Evolutionary conservation across 2,797 vertebrate genomes (phyloP).

Genomic region (Catamblyrhynchus diadema): DNA sequence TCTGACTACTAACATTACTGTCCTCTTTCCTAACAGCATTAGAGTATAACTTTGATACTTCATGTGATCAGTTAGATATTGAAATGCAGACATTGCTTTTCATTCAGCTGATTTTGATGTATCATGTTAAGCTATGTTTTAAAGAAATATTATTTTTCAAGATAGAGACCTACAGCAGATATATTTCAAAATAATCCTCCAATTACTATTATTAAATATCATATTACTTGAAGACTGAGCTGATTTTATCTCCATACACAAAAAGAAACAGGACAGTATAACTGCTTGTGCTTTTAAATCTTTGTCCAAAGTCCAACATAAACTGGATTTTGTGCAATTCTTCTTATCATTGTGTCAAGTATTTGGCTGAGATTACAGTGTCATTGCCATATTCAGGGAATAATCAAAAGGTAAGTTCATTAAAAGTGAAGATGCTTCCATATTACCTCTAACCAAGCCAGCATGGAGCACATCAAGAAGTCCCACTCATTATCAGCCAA

Average conservation of each 20-base stretch:
- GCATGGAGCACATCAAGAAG: slow-evolving; percentile 93
- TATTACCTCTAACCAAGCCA: slow-evolving; percentile 93
- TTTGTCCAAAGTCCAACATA: background rate
- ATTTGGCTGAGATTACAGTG: background rate
- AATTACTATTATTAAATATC: background rate
- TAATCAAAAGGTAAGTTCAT: background rate
- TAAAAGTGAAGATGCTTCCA: background rate
- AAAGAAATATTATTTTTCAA: background rate
- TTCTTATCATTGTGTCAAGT: background rate
- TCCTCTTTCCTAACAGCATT: background rate
- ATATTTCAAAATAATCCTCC: background rate
- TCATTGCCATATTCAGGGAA: background rate
- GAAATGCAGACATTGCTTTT: background rate
- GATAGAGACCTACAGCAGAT: background rate
- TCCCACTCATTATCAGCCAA: slow-evolving; percentile 89
- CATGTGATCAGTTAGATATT: background rate
- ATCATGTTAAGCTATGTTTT: background rate
- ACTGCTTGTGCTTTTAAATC: background rate
- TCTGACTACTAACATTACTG: background rate
- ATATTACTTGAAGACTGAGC: background rate
- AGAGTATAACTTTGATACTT: background rate
- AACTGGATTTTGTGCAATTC: background rate
- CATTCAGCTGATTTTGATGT: background rate
- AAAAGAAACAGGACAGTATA: background rate
- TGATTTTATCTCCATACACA: background rate